Evolutionary conservation across 2,888 invertebrate genomes (phyloP).

Genomic region (Tetheella fluctuosa): DNA sequence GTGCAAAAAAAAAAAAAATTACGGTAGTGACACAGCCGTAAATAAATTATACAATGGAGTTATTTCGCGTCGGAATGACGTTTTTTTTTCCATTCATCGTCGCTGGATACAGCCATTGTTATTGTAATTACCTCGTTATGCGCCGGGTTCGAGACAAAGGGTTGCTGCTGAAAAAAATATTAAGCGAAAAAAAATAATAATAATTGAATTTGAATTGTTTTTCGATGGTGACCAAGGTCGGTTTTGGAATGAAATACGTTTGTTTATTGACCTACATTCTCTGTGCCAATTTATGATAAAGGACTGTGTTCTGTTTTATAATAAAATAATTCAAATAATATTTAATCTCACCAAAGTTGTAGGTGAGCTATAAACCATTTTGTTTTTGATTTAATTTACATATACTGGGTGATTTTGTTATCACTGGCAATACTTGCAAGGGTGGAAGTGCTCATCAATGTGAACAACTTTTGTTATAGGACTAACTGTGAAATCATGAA

Average conservation of each 20-base stretch:
- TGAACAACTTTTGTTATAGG: no score
- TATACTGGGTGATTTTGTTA: no score
- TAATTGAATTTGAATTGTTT: slow-evolving; percentile 14
- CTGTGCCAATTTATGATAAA: no score
- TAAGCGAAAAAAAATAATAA: slow-evolving; percentile 25
- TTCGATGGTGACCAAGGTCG: slow-evolving; percentile 5
- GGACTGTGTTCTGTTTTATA: no score
- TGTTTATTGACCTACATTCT: slow-evolving; percentile 2
- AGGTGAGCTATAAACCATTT: no score
- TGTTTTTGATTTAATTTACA: no score
- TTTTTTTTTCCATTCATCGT: slow-evolving; percentile 53
- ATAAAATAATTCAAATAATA: no score
- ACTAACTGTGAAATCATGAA: no score
- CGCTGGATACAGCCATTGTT: slow-evolving; percentile 58
- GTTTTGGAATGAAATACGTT: not conserved
- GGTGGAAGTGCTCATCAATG: no score
- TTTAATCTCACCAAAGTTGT: no score
- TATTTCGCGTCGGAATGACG: slow-evolving; percentile 48
- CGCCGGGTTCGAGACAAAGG: slow-evolving; percentile 27
- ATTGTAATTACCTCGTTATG: slow-evolving; percentile 70
- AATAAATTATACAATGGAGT: slow-evolving; percentile 61
- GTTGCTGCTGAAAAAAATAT: slow-evolving; percentile 25
- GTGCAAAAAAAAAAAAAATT: slow-evolving; percentile 39
- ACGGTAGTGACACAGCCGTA: slow-evolving; percentile 53
- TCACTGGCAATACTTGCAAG: no score